These are phyloP conservation scores for Panopea generosa DNA, from an alignment of 2,888 invertebrate genomes.

Conservation along the genomic window DNA sequence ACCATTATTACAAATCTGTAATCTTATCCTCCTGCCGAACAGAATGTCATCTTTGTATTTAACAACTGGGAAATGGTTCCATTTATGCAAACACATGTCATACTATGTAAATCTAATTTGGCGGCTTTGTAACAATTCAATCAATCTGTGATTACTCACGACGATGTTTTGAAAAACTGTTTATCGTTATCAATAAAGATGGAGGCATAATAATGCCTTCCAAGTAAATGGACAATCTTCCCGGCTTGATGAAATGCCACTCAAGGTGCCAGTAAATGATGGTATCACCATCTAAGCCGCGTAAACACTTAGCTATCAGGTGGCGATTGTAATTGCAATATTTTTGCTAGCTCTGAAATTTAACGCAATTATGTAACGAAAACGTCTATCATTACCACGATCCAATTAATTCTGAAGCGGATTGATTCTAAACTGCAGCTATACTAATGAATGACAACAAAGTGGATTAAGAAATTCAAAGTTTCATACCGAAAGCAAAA, in stretches of 20 bases:
- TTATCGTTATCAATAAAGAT: slow-evolving; percentile 2
- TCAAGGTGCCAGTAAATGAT: background rate
- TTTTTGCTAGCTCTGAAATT: slow-evolving; percentile 13
- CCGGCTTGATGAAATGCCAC: slow-evolving; percentile 25
- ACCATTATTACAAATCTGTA: background rate
- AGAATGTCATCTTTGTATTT: slow-evolving; percentile 27
- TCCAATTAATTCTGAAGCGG: too few species aligned
- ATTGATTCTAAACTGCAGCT: too few species aligned
- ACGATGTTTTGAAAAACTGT: too few species aligned
- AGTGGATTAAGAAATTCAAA: too few species aligned
- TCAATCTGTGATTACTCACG: slow-evolving; percentile 13
- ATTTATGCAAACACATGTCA: slow-evolving; percentile 38
- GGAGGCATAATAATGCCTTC: slow-evolving; percentile 17
- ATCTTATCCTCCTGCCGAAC: background rate
- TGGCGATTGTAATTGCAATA: slow-evolving; percentile 27
- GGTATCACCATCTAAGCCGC: too few species aligned
- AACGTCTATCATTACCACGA: too few species aligned
- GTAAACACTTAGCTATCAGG: slow-evolving; percentile 5
- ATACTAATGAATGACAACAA: too few species aligned
- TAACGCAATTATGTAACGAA: too few species aligned
- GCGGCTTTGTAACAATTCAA: slow-evolving; percentile 17
- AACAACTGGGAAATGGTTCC: background rate
- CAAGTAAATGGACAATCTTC: slow-evolving; percentile 13
- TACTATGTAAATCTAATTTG: slow-evolving; percentile 28
- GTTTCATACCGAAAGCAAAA: too few species aligned